Conservation (phyloP, 2,113 vertebrate species). For the Petaurus breviceps region DNA sequence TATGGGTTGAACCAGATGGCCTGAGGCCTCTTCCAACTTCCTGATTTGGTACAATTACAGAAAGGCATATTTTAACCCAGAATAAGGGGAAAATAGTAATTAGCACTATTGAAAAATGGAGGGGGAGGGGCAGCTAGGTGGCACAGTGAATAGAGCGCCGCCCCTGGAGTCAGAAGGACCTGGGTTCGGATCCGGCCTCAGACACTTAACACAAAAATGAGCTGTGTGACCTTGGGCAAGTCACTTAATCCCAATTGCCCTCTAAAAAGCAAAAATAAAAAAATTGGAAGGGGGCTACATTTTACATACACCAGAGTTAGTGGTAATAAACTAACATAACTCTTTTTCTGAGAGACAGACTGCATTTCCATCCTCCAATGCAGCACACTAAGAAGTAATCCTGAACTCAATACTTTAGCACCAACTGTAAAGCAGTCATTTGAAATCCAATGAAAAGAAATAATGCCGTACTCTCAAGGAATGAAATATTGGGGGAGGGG, state of each 20-base stretch:
- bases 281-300: not conserved
- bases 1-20: not conserved
- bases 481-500: not conserved
- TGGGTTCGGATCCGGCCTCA: too few relatives aligned
- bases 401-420: not conserved
- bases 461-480: slow-evolving; percentile 15
- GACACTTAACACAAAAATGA: too few relatives aligned
- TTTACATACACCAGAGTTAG: not conserved
- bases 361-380: not conserved
- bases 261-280: too few relatives aligned
- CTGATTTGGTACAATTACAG: not conserved
- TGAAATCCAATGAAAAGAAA: slow-evolving; percentile 30
- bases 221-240: too few relatives aligned
- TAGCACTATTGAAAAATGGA: not conserved
- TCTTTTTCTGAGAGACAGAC: not conserved
- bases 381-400: not conserved
- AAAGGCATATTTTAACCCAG: not conserved
- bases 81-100: not conserved
- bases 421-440: not conserved
- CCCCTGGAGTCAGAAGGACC: too few relatives aligned
- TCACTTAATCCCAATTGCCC: too few relatives aligned
- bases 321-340: not conserved
- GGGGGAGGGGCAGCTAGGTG: too few relatives aligned
- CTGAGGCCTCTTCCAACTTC: not conserved
- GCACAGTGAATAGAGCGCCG: too few relatives aligned